A percentile compares a stretch with the other conserved stretches of the same genome.
Evolutionary conservation across 2,888 invertebrate genomes (phyloP).

Genomic region (Melanargia galathea): DNA sequence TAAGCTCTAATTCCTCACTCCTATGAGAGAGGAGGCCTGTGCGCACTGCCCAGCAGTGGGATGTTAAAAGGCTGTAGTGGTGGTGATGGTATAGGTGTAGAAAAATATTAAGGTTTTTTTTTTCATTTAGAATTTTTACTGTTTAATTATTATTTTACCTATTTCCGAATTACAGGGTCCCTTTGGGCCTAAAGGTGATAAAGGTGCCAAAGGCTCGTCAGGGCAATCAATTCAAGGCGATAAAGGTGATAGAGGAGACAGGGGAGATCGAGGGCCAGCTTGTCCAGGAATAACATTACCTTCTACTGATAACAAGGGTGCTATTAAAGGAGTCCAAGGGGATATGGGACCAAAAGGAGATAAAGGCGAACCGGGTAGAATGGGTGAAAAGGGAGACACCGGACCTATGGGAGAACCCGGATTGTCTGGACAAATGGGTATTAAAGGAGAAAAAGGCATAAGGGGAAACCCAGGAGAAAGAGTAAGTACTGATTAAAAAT

Average conservation of each 20-base stretch:
- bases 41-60: too few relatives aligned
- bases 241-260: slow-evolving; percentile 84
- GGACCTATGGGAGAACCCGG: slow-evolving; percentile 89
- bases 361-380: slow-evolving; percentile 81
- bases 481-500: slow-evolving; percentile 75
- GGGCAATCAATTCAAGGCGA: slow-evolving; percentile 79
- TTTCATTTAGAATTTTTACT: background rate
- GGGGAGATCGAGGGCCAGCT: slow-evolving; percentile 77
- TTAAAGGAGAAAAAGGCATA: slow-evolving; percentile 94
- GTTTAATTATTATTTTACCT: background rate
- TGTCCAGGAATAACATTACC: slow-evolving; percentile 54
- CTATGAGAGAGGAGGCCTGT: too few relatives aligned
- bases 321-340: slow-evolving; percentile 70
- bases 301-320: slow-evolving; percentile 65
- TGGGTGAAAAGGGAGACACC: slow-evolving; percentile 87
- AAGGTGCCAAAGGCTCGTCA: slow-evolving; percentile 85
- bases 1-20: too few relatives aligned
- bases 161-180: slow-evolving; percentile 78
- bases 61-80: too few relatives aligned
- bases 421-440: slow-evolving; percentile 83
- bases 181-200: slow-evolving; percentile 85
- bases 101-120: too few relatives aligned
- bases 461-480: slow-evolving; percentile 90
- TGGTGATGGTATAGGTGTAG: too few relatives aligned
- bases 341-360: slow-evolving; percentile 83